These are phyloP conservation scores for Phyllostomus discolor DNA, from an alignment of 2,113 vertebrate species.

Conservation along the genomic window DNA sequence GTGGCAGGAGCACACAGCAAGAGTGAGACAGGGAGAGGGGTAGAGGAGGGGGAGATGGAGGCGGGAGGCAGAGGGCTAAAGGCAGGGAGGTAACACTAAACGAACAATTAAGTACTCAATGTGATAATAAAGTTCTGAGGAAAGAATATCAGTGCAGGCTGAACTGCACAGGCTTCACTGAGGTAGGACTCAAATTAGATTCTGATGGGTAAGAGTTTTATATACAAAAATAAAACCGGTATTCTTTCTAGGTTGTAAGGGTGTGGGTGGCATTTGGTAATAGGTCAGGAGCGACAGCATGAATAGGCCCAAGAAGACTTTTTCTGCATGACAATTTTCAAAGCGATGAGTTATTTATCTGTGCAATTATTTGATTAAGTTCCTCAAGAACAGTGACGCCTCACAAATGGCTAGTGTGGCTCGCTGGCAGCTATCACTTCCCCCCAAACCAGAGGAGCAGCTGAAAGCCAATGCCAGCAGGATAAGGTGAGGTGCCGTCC, in stretches of 20 bases:
- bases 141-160: background rate
- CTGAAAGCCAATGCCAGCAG: background rate
- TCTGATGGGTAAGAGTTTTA: background rate
- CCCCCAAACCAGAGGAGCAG: constrained; percentile 17
- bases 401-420: background rate
- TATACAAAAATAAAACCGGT: constrained; percentile 1
- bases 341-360: constrained; percentile 16
- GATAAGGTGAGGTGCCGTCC: background rate
- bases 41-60: background rate
- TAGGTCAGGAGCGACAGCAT: background rate
- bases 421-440: background rate
- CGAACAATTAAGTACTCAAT: constrained; percentile 15
- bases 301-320: background rate
- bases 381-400: background rate
- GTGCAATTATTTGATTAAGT: background rate
- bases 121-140: background rate
- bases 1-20: background rate
- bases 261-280: background rate
- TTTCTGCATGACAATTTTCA: background rate
- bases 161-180: background rate
- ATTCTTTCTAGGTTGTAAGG: constrained; percentile 3
- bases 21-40: background rate
- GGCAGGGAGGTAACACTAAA: background rate
- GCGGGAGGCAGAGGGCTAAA: background rate
- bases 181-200: background rate